phyloP scores from a whole-genome alignment of 2,888 invertebrate genomes.

The Cephus rjabovi region DNA sequence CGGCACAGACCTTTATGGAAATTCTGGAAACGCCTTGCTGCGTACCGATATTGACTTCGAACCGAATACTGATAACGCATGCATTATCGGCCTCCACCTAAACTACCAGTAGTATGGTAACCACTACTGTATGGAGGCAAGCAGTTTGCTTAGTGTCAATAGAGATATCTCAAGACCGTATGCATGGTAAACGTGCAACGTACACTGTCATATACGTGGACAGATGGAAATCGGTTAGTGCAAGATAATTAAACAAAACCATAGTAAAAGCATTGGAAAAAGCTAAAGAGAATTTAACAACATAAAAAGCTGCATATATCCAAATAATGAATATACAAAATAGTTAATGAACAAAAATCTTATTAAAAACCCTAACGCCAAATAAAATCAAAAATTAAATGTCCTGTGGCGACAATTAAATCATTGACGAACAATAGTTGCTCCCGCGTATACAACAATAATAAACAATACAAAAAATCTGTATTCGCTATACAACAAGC shows the following conservation, averaged over 20 bases:
- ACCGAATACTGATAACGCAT: constrained; percentile 54
- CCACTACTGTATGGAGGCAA: neutral
- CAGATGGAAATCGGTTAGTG: neutral
- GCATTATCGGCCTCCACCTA: constrained; percentile 47
- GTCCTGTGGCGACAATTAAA: too few species aligned
- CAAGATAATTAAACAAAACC: neutral
- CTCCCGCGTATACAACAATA: too few species aligned
- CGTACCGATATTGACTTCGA: constrained; percentile 54
- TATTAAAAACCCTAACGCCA: neutral
- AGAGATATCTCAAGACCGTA: neutral
- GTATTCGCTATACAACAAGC: too few species aligned
- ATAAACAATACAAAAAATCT: too few species aligned
- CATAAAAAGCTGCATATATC: neutral
- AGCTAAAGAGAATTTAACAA: neutral
- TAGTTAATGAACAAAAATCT: neutral
- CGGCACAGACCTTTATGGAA: constrained; percentile 52
- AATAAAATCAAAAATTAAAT: too few species aligned
- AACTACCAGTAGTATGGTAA: neutral
- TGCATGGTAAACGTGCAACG: neutral
- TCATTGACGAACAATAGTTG: too few species aligned
- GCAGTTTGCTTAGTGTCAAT: neutral
- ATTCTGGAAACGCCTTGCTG: constrained; percentile 42
- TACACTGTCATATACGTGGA: neutral
- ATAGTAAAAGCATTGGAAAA: neutral
- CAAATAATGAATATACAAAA: neutral